phyloP scores from a whole-genome alignment of 1,140 invertebrate genomes.

The Magallana angulata region DNA sequence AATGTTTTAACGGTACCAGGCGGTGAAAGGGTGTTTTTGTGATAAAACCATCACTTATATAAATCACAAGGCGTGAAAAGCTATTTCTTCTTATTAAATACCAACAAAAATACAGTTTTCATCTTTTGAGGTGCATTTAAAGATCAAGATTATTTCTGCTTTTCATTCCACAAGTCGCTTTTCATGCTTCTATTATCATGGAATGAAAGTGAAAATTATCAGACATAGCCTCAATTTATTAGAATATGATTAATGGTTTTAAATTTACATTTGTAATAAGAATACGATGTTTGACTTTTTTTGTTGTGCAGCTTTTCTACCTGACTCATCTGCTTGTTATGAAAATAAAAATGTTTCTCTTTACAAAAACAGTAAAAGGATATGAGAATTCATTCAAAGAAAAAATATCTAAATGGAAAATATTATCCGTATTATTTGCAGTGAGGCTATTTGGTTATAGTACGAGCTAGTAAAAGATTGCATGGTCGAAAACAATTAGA shows the following conservation, averaged over 20 bases:
- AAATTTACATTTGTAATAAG: neutral
- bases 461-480: neutral
- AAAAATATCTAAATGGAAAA: neutral
- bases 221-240: slow-evolving; percentile 23
- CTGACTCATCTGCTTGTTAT: slow-evolving; percentile 26
- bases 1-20: slow-evolving; percentile 35
- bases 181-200: slow-evolving; percentile 29
- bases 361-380: neutral
- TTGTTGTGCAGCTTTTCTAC: slow-evolving; percentile 1
- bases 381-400: neutral
- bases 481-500: neutral
- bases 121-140: slow-evolving; percentile 33
- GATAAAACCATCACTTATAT: slow-evolving; percentile 28
- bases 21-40: slow-evolving; percentile 28
- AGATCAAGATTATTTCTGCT: slow-evolving; percentile 28
- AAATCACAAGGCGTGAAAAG: slow-evolving; percentile 27
- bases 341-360: slow-evolving; percentile 4
- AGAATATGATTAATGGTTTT: slow-evolving; percentile 32
- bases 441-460: neutral
- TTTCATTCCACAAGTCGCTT: slow-evolving; percentile 26
- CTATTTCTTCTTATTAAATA: slow-evolving; percentile 38
- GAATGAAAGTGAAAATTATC: slow-evolving; percentile 36
- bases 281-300: neutral
- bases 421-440: neutral
- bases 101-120: slow-evolving; percentile 26